A percentile compares a stretch with the other conserved stretches of the same genome.
phyloP scores from a whole-genome alignment of 2,797 vertebrate genomes.

The Tolypeutes matacus region DNA sequence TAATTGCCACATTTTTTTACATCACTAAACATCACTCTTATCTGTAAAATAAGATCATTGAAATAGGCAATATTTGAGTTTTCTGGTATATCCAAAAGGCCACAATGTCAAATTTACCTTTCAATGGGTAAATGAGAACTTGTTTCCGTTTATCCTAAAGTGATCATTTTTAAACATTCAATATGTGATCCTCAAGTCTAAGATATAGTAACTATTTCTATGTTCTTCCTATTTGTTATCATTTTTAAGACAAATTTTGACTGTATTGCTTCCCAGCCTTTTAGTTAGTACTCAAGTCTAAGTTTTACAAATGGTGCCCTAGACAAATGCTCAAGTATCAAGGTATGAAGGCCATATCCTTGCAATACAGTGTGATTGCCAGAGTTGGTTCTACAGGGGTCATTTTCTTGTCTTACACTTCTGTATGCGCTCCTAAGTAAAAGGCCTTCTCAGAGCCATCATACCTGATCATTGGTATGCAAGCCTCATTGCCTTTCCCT shows the following conservation, averaged over 20 bases:
- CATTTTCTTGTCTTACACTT: not conserved
- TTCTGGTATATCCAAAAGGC: not conserved
- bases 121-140: not conserved
- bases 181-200: not conserved
- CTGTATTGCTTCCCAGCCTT: not conserved
- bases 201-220: not conserved
- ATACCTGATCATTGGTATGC: not conserved
- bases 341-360: fast-evolving
- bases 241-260: not conserved
- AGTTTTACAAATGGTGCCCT: not conserved
- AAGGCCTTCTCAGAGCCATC: not conserved
- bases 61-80: not conserved
- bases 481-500: not conserved
- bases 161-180: not conserved
- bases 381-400: not conserved
- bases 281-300: too few species aligned
- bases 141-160: not conserved
- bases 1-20: not conserved
- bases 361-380: not conserved
- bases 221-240: not conserved
- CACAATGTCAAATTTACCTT: not conserved
- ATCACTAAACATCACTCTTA: not conserved
- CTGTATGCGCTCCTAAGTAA: not conserved
- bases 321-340: not conserved
- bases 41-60: not conserved